Conservation (phyloP, 1,140 invertebrate species). For the Drosophila parabipectinata region DNA sequence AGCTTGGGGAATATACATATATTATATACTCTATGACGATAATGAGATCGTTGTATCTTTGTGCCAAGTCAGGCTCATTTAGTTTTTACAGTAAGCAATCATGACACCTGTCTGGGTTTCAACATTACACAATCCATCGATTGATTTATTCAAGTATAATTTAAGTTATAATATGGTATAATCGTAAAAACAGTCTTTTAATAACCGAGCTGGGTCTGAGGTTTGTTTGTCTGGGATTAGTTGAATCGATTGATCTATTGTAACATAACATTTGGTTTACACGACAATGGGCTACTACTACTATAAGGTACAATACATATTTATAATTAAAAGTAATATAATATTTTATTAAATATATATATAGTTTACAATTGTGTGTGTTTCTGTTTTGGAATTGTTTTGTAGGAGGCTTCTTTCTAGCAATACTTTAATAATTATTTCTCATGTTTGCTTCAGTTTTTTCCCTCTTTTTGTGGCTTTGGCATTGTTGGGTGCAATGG, state of each 20-base stretch:
- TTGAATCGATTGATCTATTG: conserved; percentile 42
- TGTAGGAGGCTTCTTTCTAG: conserved; percentile 27
- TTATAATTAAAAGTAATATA: conserved; percentile 26
- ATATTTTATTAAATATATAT: conserved; percentile 9
- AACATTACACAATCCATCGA: conserved; percentile 44
- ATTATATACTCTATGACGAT: conserved; percentile 29
- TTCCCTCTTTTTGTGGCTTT: conserved; percentile 51
- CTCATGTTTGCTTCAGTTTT: conserved; percentile 9
- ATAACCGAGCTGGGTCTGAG: conserved; percentile 65
- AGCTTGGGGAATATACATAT: conserved; percentile 16
- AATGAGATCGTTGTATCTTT: conserved; percentile 75
- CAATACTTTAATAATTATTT: conserved; percentile 34
- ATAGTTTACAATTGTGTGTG: conserved; percentile 39
- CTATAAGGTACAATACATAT: conserved; percentile 38
- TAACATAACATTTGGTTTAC: conserved; percentile 47
- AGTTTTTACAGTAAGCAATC: conserved; percentile 20
- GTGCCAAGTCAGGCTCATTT: conserved; percentile 36
- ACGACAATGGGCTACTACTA: conserved; percentile 30
- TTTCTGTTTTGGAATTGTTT: conserved; percentile 43
- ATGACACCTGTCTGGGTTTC: conserved; percentile 52
- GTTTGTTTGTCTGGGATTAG: conserved; percentile 54
- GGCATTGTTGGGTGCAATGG: conserved; percentile 53
- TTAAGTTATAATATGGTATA: conserved; percentile 28
- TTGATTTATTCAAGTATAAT: conserved; percentile 49
- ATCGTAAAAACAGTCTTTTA: conserved; percentile 65